Evolutionary conservation across 2,797 vertebrate genomes (phyloP), one percentile per base, ranked within the genome.

Genomic region (Pristis pectinata): DNA sequence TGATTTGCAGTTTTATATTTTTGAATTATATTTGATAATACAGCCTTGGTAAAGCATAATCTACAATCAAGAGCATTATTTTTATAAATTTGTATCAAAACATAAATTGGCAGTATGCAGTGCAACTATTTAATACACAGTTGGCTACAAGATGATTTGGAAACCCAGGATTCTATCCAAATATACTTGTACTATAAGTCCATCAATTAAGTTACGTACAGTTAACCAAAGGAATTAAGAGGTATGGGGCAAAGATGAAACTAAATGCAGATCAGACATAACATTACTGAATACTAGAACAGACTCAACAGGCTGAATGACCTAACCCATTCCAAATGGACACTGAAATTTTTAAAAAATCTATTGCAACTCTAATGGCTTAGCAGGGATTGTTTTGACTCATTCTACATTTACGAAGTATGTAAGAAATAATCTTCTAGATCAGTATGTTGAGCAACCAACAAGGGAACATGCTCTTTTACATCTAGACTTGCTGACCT

Each of bases 21-120:
- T 85, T 49, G 17, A 70, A 56, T n/a, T 77, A 30, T 95, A 95
- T 85, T 94, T 37, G 27, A 67, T 22, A 92, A 95, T 41, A 9
- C 37, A 59, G 6, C 17, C 61, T 67, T 56, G 70, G 9, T 76
- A 37, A 77, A 64, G 24, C 53, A 70, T 7, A 37, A 53, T 83
- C 27, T 2, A 3, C 34, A 91, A 22, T 49, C 6, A 85, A 91
- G 59, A 91, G 37, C 9, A 22, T 64, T n/a, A 34, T 34, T n/a
- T 30, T 79, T 79, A 64, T 67, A 4, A 22, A 91, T 91, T 91
- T n/a, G 19, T 67, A 89, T 67, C n/a, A n/a, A 91, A 91, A 41
- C 22, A 67, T 89, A 80, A 53, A 13, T 56, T 10, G 24, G 74
- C 3, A n/a, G 37, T 74, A 49, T 53, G 24, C 13, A 30, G 64